phyloP scores from a whole-genome alignment of 1,140 invertebrate genomes.

The Leptoteleia sp. region DNA sequence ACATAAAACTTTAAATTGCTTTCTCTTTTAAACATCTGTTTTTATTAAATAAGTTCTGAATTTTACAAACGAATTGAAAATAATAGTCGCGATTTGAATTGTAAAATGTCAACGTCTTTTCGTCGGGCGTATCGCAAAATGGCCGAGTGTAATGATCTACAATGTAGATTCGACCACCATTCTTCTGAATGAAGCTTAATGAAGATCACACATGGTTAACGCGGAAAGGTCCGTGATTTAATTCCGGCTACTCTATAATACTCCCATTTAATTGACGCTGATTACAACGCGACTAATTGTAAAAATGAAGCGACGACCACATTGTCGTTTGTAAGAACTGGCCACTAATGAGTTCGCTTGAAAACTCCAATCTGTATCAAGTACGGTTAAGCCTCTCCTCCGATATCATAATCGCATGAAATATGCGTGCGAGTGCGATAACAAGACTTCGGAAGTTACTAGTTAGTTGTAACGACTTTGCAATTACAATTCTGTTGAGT shows the following conservation, averaged over 20 bases:
- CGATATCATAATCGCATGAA: constrained; percentile 32
- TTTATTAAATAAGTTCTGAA: too few species aligned
- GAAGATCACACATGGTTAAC: constrained; percentile 35
- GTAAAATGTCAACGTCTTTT: too few species aligned
- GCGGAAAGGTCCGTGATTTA: constrained; percentile 3
- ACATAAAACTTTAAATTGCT: too few species aligned
- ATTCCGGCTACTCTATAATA: constrained; percentile 16
- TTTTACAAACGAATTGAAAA: too few species aligned
- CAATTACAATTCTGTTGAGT: constrained; percentile 40
- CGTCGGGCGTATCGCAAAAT: too few species aligned
- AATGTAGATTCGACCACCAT: neutral
- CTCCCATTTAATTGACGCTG: constrained; percentile 25
- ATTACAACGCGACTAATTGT: constrained; percentile 28
- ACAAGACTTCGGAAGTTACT: constrained; percentile 40
- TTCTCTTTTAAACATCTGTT: too few species aligned
- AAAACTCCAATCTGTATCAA: constrained; percentile 38
- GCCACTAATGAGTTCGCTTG: constrained; percentile 22
- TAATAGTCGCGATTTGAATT: too few species aligned
- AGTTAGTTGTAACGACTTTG: constrained; percentile 39
- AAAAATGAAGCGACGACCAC: constrained; percentile 36
- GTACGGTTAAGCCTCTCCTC: constrained; percentile 36
- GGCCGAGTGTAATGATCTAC: constrained; percentile 1
- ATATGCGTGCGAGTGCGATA: constrained; percentile 19
- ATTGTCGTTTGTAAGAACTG: constrained; percentile 25
- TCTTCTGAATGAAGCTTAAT: constrained; percentile 7